Conservation (phyloP, 2,113 vertebrate species). For the Ariopsis seemanni region DNA sequence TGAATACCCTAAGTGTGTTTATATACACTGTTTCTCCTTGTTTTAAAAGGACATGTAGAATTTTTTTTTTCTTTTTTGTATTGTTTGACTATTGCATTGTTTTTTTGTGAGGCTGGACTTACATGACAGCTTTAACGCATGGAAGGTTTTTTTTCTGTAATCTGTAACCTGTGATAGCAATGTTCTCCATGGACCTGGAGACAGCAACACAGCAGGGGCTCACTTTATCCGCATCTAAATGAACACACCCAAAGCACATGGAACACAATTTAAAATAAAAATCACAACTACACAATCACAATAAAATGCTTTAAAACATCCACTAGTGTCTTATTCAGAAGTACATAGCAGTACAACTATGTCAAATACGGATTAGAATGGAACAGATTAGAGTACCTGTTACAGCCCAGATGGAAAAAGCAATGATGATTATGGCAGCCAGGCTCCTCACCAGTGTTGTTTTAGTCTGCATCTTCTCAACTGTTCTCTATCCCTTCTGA, state of each 20-base stretch:
- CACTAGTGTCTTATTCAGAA: background rate
- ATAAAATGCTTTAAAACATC: background rate
- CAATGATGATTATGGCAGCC: background rate
- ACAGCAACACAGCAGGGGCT: conserved; percentile 9
- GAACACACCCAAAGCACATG: background rate
- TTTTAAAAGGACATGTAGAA: background rate
- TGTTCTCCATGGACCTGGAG: background rate
- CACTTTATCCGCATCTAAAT: conserved; percentile 12
- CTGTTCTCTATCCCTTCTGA: background rate
- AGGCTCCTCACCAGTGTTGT: conserved; percentile 17
- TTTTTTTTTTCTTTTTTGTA: background rate
- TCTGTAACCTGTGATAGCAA: background rate
- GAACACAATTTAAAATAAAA: background rate
- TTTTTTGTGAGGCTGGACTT: background rate
- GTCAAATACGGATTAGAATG: background rate
- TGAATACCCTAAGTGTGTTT: background rate
- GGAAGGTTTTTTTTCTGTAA: background rate
- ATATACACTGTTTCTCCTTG: background rate
- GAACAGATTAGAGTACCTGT: conserved; percentile 12
- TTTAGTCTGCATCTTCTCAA: background rate
- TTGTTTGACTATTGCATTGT: background rate
- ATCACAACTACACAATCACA: background rate
- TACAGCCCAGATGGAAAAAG: conserved; percentile 27
- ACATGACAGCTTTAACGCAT: conserved; percentile 35
- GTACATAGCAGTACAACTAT: background rate